Base-by-base conservation (phyloP, 2,888 invertebrate species). In the Apotomis capreana region DNA sequence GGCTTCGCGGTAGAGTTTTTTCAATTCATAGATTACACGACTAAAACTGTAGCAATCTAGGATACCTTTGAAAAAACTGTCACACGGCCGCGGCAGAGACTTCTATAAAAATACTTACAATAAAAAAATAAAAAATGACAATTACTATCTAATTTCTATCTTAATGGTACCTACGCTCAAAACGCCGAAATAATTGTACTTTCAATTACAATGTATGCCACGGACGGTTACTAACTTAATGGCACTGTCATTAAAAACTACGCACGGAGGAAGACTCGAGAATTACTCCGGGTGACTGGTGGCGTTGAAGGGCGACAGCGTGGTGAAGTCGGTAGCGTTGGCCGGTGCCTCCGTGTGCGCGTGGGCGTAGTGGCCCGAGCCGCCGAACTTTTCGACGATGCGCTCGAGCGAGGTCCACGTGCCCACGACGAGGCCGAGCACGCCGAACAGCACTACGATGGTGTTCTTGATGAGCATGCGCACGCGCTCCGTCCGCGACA, bases 401-500 rank as follows among this genome's bases (percentile, higher is more conserved):
- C 94, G 94, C 6, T 94, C 90, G 0, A 96, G 86, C 46, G 96
- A 95, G 5, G 96, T 96, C 85, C 94, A 95, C 0, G 96, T 96
- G 67, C 96, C 96, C 52, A 95, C 95, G 5, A 96, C 82, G 37
- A 96, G 94, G 0, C 96, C 96, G 4, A 96, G 87, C 0, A 95
- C 80, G 1, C 96, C 96, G 78, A 96, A 95, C 1, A 95, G 78
- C 0, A 96, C 94, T 4, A 96, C 92, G 6, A 95, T 87, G 68
- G 89, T 88, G 83, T 96, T 96, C 85, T 95, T 95, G 9, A 94
- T 76, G 3, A 95, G 78, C 90, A 96, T 94, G 78, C 95, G 93
- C 5, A 91, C 86, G 76, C 94, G 94, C 70, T 94, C 93, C 0
- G 91, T 83, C 12, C 94, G 94, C 0, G 92, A 91, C 5, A 93